Conservation (phyloP, 2,113 vertebrate species). For the Etia nguti region DNA sequence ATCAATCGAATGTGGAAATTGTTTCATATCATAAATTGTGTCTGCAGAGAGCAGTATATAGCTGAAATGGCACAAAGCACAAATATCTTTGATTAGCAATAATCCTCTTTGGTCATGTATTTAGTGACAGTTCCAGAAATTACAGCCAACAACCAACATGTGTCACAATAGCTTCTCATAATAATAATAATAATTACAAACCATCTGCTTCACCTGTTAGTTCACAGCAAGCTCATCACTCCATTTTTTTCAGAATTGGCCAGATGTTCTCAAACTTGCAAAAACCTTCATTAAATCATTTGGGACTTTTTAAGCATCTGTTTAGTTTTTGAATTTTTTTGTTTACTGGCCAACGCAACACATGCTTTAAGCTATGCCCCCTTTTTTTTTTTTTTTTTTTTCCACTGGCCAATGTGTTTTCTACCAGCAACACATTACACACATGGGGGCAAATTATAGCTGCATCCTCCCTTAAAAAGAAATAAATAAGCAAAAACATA, state of each 20-base stretch:
- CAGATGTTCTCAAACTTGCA: constrained; percentile 21
- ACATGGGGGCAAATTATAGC: background rate
- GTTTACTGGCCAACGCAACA: background rate
- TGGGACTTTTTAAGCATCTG: background rate
- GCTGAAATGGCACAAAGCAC: background rate
- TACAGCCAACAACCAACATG: background rate
- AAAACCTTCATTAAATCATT: background rate
- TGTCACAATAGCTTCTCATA: background rate
- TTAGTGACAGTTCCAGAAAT: background rate
- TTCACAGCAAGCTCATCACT: background rate
- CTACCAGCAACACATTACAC: background rate
- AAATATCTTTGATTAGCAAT: background rate
- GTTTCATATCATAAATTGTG: background rate
- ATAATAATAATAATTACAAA: background rate
- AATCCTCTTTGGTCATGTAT: background rate
- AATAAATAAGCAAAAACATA: background rate
- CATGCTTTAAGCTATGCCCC: background rate
- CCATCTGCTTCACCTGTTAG: constrained; percentile 34
- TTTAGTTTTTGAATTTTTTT: background rate
- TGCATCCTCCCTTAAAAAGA: background rate
- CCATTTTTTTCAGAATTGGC: background rate
- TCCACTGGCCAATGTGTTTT: background rate
- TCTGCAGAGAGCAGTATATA: background rate
- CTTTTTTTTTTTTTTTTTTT: background rate
- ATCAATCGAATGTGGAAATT: background rate